Evolutionary conservation across 2,888 invertebrate genomes (phyloP).

Genomic region (Ecdyonurus torrentis): DNA sequence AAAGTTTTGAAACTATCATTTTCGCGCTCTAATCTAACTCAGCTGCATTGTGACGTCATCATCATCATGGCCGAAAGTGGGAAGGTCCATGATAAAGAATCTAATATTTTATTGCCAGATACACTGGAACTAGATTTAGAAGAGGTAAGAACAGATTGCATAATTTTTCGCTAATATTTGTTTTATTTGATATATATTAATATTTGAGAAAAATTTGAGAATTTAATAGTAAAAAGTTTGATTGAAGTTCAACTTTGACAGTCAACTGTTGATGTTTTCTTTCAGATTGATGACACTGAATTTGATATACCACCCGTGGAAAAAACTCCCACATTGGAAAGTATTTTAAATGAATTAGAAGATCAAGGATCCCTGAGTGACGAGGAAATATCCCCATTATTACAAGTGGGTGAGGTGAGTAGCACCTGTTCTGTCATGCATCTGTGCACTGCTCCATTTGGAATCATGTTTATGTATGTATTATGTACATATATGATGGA

Average conservation of each 20-base stretch:
- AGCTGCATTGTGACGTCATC: background rate
- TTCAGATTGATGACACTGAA: constrained; percentile 62
- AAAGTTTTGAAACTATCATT: too few relatives aligned
- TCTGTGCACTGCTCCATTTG: too few relatives aligned
- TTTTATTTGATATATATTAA: too few relatives aligned
- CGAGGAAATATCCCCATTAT: constrained; percentile 17
- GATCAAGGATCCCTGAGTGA: constrained; percentile 20
- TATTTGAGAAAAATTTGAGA: background rate
- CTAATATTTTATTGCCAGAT: constrained; percentile 5
- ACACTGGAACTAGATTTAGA: constrained; percentile 7
- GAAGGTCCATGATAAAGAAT: constrained; percentile 1
- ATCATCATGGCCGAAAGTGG: constrained; percentile 8
- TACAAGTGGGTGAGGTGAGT: constrained; percentile 13
- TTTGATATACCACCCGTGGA: constrained; percentile 64
- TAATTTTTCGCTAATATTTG: background rate
- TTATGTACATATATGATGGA: background rate
- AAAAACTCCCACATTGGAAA: constrained; percentile 59
- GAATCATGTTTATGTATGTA: too few relatives aligned
- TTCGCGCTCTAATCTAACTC: too few relatives aligned
- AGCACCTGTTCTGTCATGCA: too few relatives aligned
- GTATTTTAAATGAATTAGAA: constrained; percentile 53
- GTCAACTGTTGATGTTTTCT: constrained; percentile 15
- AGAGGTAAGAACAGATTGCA: background rate
- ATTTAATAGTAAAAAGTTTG: background rate
- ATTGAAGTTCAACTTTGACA: background rate